Evolutionary conservation across 2,797 vertebrate species (phyloP).

Genomic region (Melanotaenia pygmaea): DNA sequence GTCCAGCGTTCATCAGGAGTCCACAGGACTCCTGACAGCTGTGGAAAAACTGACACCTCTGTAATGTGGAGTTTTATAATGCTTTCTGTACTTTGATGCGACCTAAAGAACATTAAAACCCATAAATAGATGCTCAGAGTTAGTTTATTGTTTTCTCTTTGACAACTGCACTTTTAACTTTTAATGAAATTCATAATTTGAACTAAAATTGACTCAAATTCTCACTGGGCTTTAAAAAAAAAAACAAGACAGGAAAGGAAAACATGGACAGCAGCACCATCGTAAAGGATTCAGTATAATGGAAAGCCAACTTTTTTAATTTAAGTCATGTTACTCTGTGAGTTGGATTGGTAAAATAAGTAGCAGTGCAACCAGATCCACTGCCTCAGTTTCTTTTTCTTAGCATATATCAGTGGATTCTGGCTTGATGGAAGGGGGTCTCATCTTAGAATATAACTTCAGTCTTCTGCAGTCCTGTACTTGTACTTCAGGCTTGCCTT

Average conservation of each 20-base stretch:
- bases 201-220: not conserved
- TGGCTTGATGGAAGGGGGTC: too few species aligned
- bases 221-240: constrained; percentile 15
- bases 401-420: too few species aligned
- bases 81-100: constrained; percentile 7
- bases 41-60: constrained; percentile 39
- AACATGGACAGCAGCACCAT: not conserved
- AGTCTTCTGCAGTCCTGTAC: too few species aligned
- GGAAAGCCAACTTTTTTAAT: constrained; percentile 4
- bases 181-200: constrained; percentile 3
- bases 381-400: not conserved
- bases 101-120: not conserved
- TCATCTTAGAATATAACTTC: too few species aligned
- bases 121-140: not conserved
- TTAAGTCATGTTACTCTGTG: not conserved
- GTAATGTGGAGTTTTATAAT: not conserved
- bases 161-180: constrained; percentile 10
- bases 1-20: constrained; percentile 41
- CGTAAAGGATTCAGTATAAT: constrained; percentile 4
- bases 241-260: not conserved
- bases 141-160: constrained; percentile 7
- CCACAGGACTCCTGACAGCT: constrained; percentile 39
- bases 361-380: not conserved
- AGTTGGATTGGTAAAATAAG: not conserved
- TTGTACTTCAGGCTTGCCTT: too few species aligned